These are phyloP conservation scores for Takifugu bimaculatus DNA, from an alignment of 2,113 vertebrate species.

Conservation along the genomic window DNA sequence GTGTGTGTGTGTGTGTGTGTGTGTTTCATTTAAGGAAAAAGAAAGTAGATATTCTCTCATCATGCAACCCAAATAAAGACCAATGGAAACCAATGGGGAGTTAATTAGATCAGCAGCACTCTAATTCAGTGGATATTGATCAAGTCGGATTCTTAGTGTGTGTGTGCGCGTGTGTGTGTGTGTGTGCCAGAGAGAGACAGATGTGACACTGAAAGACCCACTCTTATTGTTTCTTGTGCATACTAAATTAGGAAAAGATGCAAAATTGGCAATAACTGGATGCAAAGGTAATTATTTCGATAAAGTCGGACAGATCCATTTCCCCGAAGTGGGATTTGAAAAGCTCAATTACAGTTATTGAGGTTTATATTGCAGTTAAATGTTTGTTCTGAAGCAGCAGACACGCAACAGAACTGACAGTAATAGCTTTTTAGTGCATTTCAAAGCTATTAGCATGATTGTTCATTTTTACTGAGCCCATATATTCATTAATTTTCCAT, in stretches of 20 bases:
- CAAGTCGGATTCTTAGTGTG: constrained; percentile 84
- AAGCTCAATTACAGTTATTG: constrained; percentile 9
- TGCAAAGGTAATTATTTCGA: constrained; percentile 9
- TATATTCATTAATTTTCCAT: not conserved
- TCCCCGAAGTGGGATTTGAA: not conserved
- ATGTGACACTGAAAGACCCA: constrained; percentile 74
- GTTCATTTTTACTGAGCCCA: not conserved
- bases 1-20: constrained; percentile 57
- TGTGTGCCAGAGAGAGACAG: constrained; percentile 49
- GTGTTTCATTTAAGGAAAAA: constrained; percentile 84
- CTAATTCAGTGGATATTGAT: constrained; percentile 97
- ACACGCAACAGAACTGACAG: not conserved
- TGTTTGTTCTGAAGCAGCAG: constrained; percentile 3
- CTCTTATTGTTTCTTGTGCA: constrained; percentile 10
- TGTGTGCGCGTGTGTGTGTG: constrained; percentile 31
- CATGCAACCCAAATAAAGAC: constrained; percentile 86
- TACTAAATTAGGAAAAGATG: constrained; percentile 48
- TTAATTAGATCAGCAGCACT: constrained; percentile 97
- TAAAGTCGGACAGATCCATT: not conserved
- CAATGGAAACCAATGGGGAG: constrained; percentile 93
- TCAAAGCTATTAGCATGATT: constrained; percentile 2
- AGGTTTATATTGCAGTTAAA: not conserved
- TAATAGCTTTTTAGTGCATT: not conserved
- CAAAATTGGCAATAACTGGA: not conserved
- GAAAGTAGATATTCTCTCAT: constrained; percentile 87